Conservation (phyloP, 1,140 invertebrate species). For the Heterodera carotae region DNA sequence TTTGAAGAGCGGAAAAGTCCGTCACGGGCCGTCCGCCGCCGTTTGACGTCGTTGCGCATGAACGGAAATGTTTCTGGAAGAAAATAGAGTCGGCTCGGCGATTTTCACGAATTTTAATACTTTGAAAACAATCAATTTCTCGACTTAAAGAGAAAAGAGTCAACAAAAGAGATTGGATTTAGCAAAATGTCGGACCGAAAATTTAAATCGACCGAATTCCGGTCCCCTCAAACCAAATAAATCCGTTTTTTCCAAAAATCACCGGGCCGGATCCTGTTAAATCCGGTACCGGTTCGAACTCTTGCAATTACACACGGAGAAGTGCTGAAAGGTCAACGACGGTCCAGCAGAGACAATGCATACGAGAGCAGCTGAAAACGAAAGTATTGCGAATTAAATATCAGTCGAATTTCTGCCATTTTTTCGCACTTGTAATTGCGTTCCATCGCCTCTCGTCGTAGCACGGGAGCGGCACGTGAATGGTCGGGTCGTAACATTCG, state of each 20-base stretch:
- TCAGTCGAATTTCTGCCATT: not conserved
- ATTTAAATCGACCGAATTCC: too few relatives aligned
- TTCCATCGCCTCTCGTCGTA: not conserved
- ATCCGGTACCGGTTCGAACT: too few relatives aligned
- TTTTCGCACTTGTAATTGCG: not conserved
- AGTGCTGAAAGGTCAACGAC: not conserved
- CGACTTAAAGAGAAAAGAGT: too few relatives aligned
- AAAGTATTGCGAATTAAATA: not conserved
- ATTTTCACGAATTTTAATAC: too few relatives aligned
- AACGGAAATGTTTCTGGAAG: not conserved
- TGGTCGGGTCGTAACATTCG: not conserved
- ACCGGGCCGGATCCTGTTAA: too few relatives aligned
- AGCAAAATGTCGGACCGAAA: too few relatives aligned
- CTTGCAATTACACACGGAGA: not conserved
- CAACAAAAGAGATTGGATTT: too few relatives aligned
- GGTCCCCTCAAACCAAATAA: too few relatives aligned
- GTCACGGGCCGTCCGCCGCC: not conserved
- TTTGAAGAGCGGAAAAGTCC: not conserved
- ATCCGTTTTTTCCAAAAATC: too few relatives aligned
- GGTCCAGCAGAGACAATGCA: not conserved
- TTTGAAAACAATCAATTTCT: too few relatives aligned
- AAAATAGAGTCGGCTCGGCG: too few relatives aligned
- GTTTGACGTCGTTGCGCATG: not conserved
- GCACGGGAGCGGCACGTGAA: not conserved
- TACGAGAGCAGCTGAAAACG: not conserved